These are phyloP conservation scores for Larimichthys polyactis DNA, from an alignment of 2,113 vertebrate genomes.

Conservation along the genomic window DNA sequence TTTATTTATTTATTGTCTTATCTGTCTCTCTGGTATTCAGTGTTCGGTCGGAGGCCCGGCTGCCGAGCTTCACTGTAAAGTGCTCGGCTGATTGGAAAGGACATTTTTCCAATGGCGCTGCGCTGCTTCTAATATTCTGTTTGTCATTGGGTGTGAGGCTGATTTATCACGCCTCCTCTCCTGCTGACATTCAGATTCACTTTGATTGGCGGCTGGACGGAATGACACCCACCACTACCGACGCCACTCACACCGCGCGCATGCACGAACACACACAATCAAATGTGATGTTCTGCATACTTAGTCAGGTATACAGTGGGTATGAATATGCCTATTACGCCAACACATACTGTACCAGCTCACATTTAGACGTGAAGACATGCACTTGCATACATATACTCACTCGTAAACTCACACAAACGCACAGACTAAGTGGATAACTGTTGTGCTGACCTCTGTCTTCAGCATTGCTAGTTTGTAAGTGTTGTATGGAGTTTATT, in stretches of 20 bases:
- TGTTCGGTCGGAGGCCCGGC: conserved; percentile 37
- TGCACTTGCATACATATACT: conserved; percentile 28
- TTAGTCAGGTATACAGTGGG: conserved; percentile 25
- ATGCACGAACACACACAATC: neutral
- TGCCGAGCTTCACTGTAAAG: conserved; percentile 77
- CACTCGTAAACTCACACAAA: conserved; percentile 45
- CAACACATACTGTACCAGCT: conserved; percentile 48
- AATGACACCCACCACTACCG: conserved; percentile 62
- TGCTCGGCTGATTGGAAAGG: conserved; percentile 80
- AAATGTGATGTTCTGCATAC: conserved; percentile 26
- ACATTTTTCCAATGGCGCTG: conserved; percentile 81
- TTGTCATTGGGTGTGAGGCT: conserved; percentile 78
- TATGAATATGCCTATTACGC: conserved; percentile 54
- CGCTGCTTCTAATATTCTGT: conserved; percentile 80
- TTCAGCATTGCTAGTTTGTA: conserved; percentile 44
- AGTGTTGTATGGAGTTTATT: conserved; percentile 63
- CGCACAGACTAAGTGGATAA: conserved; percentile 46
- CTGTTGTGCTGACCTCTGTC: conserved; percentile 56
- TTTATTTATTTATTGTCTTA: conserved; percentile 45
- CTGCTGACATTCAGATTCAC: conserved; percentile 79
- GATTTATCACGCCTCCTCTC: conserved; percentile 81
- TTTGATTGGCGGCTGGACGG: conserved; percentile 76
- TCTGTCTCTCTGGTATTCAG: conserved; percentile 58
- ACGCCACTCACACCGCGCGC: conserved; percentile 3
- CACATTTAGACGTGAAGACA: conserved; percentile 36